Evolutionary conservation across 2,888 invertebrate genomes (phyloP).

Genomic region (Microctonus aethiopoides): DNA sequence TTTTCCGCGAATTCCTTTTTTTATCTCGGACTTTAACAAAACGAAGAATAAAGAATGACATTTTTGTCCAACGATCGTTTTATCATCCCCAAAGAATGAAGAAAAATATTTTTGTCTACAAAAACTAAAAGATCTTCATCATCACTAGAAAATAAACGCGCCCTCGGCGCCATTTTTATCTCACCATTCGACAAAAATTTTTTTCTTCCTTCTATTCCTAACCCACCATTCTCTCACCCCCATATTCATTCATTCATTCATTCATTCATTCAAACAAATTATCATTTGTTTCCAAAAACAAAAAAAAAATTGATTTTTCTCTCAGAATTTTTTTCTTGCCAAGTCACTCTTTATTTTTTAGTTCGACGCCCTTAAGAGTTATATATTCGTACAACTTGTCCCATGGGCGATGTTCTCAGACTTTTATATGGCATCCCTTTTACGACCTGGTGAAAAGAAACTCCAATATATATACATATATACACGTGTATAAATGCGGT

Average conservation of each 20-base stretch:
- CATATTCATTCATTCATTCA: background rate
- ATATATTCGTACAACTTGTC: constrained; percentile 12
- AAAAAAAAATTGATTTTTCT: background rate
- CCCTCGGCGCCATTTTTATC: background rate
- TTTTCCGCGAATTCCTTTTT: background rate
- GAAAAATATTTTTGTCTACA: background rate
- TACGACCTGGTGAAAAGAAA: constrained; percentile 19
- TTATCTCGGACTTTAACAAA: background rate
- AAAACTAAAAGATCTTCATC: constrained; percentile 2
- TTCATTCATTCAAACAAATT: constrained; percentile 1
- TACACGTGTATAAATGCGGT: background rate
- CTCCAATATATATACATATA: background rate
- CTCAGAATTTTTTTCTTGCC: background rate
- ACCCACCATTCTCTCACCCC: background rate
- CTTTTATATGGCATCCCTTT: constrained; percentile 19
- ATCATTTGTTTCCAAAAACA: too few species aligned
- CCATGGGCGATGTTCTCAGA: constrained; percentile 19
- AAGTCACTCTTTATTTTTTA: background rate
- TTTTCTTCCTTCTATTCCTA: background rate
- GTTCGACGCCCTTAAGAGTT: constrained; percentile 23
- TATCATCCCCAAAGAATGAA: background rate
- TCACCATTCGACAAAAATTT: background rate
- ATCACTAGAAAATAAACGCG: background rate
- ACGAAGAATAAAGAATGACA: background rate
- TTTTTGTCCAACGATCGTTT: background rate